A percentile compares a stretch with the other conserved stretches of the same genome.
Conservation (phyloP, 1,140 invertebrate species). For the Ceratoteleas bidentatus region DNA sequence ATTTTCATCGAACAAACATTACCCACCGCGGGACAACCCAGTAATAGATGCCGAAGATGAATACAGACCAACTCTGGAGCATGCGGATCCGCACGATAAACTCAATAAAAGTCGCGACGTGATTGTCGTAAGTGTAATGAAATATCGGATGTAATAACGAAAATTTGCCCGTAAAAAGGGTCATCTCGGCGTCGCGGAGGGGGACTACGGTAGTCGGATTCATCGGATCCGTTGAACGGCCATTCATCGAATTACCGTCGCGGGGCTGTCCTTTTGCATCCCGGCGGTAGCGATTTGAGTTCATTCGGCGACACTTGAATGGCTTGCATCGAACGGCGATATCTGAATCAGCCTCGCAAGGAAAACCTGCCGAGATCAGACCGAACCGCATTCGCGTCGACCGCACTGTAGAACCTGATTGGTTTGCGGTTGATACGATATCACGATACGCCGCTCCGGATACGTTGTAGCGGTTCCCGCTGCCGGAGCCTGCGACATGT, state of each 20-base stretch:
- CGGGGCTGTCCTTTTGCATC: conserved; percentile 59
- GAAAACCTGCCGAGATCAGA: conserved; percentile 64
- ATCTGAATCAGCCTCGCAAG: conserved; percentile 58
- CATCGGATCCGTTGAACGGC: conserved; percentile 42
- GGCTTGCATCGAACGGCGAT: conserved; percentile 55
- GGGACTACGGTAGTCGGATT: conserved; percentile 12
- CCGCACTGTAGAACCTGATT: conserved; percentile 61
- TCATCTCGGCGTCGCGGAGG: too few relatives aligned
- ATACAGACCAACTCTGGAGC: too few relatives aligned
- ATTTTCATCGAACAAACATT: too few relatives aligned
- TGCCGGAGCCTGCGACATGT: conserved; percentile 47
- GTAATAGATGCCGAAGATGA: too few relatives aligned
- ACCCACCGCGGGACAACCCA: too few relatives aligned
- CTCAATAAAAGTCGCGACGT: conserved; percentile 18
- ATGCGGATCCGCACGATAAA: too few relatives aligned
- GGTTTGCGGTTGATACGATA: conserved; percentile 67
- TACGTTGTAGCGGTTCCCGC: conserved; percentile 49
- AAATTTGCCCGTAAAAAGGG: conserved; percentile 33
- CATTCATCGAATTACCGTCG: conserved; percentile 56
- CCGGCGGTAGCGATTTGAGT: conserved; percentile 38
- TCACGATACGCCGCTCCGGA: conserved; percentile 58
- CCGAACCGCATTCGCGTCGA: conserved; percentile 58
- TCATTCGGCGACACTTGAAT: conserved; percentile 58
- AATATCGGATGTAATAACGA: conserved; percentile 41
- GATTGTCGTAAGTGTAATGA: conserved; percentile 31